A percentile compares a stretch with the other conserved stretches of the same genome.
Evolutionary conservation across 2,797 vertebrate species (phyloP).

Genomic region (Eleutherodactylus coqui): DNA sequence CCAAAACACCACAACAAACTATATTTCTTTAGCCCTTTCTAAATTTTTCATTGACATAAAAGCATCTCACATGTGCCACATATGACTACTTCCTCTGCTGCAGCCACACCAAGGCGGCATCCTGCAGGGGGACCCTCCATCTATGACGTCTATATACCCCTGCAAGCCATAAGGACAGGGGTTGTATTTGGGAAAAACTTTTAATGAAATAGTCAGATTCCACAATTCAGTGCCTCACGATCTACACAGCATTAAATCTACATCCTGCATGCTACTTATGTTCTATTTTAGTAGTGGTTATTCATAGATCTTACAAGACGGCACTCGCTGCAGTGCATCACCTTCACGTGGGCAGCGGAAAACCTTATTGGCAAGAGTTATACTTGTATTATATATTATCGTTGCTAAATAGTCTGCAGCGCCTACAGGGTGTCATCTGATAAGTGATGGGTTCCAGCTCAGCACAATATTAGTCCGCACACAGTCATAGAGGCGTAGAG

Average conservation of each 20-base stretch:
- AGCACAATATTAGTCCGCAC: slow-evolving; percentile 11
- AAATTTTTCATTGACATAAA: too few relatives aligned
- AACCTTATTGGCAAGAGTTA: slow-evolving; percentile 28
- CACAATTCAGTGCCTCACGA: not conserved
- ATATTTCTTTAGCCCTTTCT: too few relatives aligned
- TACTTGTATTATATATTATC: slow-evolving; percentile 9
- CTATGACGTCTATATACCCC: too few relatives aligned
- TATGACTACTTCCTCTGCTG: too few relatives aligned
- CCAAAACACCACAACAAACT: too few relatives aligned
- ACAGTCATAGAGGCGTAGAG: slow-evolving; percentile 45
- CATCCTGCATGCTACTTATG: not conserved
- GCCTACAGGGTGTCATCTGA: slow-evolving; percentile 22
- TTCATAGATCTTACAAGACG: slow-evolving; percentile 5
- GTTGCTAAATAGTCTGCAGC: slow-evolving; percentile 29
- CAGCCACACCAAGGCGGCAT: too few relatives aligned
- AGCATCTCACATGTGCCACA: too few relatives aligned
- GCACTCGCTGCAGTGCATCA: not conserved
- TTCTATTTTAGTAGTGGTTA: slow-evolving; percentile 10
- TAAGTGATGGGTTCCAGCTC: slow-evolving; percentile 42
- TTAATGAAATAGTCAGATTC: not conserved
- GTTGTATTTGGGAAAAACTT: too few relatives aligned
- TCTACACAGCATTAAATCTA: not conserved
- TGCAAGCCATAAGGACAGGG: too few relatives aligned
- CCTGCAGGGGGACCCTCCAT: too few relatives aligned
- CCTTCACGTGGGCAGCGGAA: slow-evolving; percentile 29